Evolutionary conservation across 1,140 invertebrate genomes (phyloP), one percentile per base, ranked within the genome.

Genomic region (Caenorhabditis latens): DNA sequence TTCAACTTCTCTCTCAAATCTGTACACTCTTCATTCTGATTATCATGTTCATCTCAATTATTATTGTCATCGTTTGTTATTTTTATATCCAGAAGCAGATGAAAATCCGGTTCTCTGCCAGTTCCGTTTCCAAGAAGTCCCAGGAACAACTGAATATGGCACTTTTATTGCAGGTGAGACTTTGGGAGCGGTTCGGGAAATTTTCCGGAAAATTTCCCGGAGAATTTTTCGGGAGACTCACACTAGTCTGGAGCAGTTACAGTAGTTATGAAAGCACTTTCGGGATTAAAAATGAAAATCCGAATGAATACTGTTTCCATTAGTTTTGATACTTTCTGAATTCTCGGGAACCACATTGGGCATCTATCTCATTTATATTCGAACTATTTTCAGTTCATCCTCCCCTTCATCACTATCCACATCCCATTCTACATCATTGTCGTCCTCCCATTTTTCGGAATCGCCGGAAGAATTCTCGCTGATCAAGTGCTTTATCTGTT

Each of bases 141-240:
- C 65, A 71, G 42, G 65, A 71, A 71, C 65, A 71, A 46, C 19
- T 71, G 42, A 71, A 71, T n/a, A 71, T 71, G 65, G 42, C 65
- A 2, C 65, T 71, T 16, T 19, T 71, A 19, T 71, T 71, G 21
- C 65, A 71, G 65, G 65, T 71, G 9, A 40, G 50, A 53, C 16
- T 4, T 50, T 50, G n/a, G n/a, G n/a, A n/a, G n/a, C n/a, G n/a
- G n/a, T n/a, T n/a, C n/a, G n/a, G n/a, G n/a, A n/a, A 50, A 7
- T 50, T 50, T 6, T 50, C 13, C 48, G 13, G 13, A 50, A 50
- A 7, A 50, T 50, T 50, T n/a, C n/a, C n/a, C n/a, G n/a, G n/a
- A n/a, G n/a, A n/a, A n/a, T n/a, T n/a, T n/a, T n/a, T n/a, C n/a
- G n/a, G n/a, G n/a, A n/a, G n/a, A n/a, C n/a, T n/a, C n/a, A n/a